Base-by-base conservation (phyloP, 2,113 vertebrate species). In the Tretioscincus oriximinensis region DNA sequence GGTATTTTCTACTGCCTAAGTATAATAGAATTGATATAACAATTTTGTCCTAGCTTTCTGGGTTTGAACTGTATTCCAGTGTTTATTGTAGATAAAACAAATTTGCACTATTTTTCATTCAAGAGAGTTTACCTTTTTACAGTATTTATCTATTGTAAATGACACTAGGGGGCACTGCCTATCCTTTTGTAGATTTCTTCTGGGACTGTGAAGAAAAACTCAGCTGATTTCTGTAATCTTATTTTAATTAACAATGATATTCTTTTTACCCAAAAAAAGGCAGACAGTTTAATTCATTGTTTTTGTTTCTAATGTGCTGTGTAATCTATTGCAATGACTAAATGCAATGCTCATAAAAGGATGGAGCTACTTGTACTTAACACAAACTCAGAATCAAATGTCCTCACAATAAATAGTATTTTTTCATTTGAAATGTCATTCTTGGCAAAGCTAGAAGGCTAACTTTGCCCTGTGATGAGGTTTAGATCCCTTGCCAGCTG, bases 91-190 rank as follows among this genome's bases (percentile, higher is more conserved):
- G 24, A 69, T 77, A 76, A 41, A 67, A 28, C 47, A 77, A 80
- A 51, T 83, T 90, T 84, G 80, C 77, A 83, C 80, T 83, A 67
- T 5, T 85, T 82, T 73, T 83, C 60, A 64, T 24, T 76, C 24
- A 26, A 69, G 54, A 51, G 73, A 81, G 80, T 28, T 45, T 84
- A 80, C 73, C 81, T 90, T 81, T 69, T 58, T 85, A 82, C 66
- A 47, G 49, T 87, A 84, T 80, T 92, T 92, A 92, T 94, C 94
- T 91, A 90, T 94, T 95, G 91, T 92, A 94, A 88, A 90, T 95
- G 96, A 98, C 98, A 97, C 98, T 98, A 99, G 98, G 96, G 98
- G 98, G 98, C 98, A 97, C 96, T 99, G 97, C 97, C 95, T 96
- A 94, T 97, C 98, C 96, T 99, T 95, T 96, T 96, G 92, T 87